Conservation (phyloP, 2,113 vertebrate species). For the Arvicanthis niloticus region DNA sequence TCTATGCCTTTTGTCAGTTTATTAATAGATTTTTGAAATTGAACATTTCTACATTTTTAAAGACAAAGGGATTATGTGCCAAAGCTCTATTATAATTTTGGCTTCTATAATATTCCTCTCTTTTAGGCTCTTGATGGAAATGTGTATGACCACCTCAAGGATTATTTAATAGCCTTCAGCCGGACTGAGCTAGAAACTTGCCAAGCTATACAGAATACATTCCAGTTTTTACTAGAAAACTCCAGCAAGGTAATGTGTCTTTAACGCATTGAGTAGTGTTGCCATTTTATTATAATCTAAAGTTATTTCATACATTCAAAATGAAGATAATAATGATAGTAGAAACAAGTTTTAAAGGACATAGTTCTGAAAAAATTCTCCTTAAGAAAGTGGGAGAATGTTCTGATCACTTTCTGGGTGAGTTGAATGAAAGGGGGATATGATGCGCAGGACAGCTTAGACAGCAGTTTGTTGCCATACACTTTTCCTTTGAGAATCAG, state of each 20-base stretch:
- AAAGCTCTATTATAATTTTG: conserved; percentile 38
- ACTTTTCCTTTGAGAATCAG: conserved; percentile 6
- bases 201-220: conserved; percentile 96
- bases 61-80: not conserved
- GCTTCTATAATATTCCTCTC: conserved; percentile 59
- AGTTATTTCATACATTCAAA: conserved; percentile 45
- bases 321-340: not conserved
- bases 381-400: not conserved
- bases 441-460: not conserved
- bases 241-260: conserved; percentile 92
- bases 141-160: conserved; percentile 95
- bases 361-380: conserved; percentile 24
- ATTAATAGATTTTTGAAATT: conserved; percentile 52
- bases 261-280: conserved; percentile 39
- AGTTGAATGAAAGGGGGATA: not conserved
- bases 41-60: conserved; percentile 27
- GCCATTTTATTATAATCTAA: conserved; percentile 39
- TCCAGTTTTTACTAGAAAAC: conserved; percentile 97
- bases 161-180: conserved; percentile 96
- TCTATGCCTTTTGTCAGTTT: conserved; percentile 52
- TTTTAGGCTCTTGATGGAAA: conserved; percentile 95
- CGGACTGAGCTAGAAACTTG: conserved; percentile 96
- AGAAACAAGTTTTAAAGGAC: conserved; percentile 29
- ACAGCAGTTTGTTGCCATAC: not conserved
- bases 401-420: not conserved